Evolutionary conservation across 2,113 vertebrate genomes (phyloP).

Genomic region (Cryptomyrus ogoouensis): DNA sequence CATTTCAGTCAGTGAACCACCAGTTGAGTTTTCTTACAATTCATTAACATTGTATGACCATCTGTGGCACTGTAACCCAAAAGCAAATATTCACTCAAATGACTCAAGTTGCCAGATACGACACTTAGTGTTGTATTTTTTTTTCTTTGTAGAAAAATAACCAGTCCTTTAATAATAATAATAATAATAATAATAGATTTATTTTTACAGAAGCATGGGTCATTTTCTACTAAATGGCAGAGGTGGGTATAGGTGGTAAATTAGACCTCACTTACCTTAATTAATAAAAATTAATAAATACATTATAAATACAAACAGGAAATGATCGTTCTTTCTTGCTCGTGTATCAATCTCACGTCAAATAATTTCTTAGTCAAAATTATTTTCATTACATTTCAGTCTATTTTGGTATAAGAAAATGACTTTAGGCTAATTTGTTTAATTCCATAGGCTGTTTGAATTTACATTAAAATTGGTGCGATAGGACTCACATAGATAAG

Average conservation of each 20-base stretch:
- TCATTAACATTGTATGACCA: background rate
- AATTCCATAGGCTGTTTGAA: background rate
- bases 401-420: background rate
- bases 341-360: background rate
- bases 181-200: background rate
- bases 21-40: background rate
- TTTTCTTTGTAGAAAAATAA: background rate
- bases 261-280: background rate
- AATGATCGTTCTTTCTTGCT: background rate
- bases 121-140: background rate
- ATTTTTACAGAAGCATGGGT: background rate
- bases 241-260: background rate
- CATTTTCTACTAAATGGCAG: background rate
- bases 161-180: background rate
- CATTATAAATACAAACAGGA: background rate
- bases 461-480: background rate
- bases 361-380: background rate
- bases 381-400: background rate
- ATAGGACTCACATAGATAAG: background rate
- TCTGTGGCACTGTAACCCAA: background rate
- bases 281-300: background rate
- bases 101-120: background rate
- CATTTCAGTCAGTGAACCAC: background rate
- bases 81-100: background rate
- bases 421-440: background rate